Base-by-base conservation (phyloP, 2,797 vertebrate species). In the Pangasius mekongensis region DNA sequence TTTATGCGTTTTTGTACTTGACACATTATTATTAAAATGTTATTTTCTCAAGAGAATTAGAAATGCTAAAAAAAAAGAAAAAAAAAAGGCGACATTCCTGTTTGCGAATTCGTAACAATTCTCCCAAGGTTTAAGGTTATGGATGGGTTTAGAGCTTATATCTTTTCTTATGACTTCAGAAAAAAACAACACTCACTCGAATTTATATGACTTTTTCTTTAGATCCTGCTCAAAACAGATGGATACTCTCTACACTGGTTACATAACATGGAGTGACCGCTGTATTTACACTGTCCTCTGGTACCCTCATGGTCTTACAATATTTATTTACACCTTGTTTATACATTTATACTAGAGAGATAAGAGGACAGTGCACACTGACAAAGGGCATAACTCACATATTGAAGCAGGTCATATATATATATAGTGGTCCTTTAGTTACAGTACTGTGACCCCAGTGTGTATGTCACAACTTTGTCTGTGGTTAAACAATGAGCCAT, bases 251-350 rank as follows among this genome's bases (percentile, higher is more conserved):
- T 73, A 85, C 1, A 49, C 47, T 85, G 86, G 47, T 62, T 87
- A 78, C 58, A 77, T 78, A 86, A 66, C 76, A 87, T n/a, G 8
- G 24, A 87, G 24, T 54, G 58, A 62, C 47, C 33, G 27, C 16
- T 66, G 16, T 86, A 76, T 56, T 64, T 83, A 76, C 52, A 82
- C 60, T 62, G 52, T 83, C 47, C 69, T 86, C 27, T 87, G 71
- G 71, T 52, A 47, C 85, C 78, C 54, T 18, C 67, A 76, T 20
- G 36, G 52, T 74, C 64, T 87, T 67, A 33, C 6, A 49, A 43
- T 83, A 74, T 78, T 74, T 89, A 77, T 89, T 89, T 87, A 87
- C 85, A 69, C 58, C 83, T 78, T 52, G 43, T 83, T 76, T n/a
- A n/a, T n/a, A 85, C 69, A 77, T 52, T 54, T 62, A 47, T 16